A percentile compares a stretch with the other conserved stretches of the same genome.
These are phyloP conservation scores for Saccopteryx leptura DNA, from an alignment of 2,113 vertebrate genomes.

Conservation along the genomic window DNA sequence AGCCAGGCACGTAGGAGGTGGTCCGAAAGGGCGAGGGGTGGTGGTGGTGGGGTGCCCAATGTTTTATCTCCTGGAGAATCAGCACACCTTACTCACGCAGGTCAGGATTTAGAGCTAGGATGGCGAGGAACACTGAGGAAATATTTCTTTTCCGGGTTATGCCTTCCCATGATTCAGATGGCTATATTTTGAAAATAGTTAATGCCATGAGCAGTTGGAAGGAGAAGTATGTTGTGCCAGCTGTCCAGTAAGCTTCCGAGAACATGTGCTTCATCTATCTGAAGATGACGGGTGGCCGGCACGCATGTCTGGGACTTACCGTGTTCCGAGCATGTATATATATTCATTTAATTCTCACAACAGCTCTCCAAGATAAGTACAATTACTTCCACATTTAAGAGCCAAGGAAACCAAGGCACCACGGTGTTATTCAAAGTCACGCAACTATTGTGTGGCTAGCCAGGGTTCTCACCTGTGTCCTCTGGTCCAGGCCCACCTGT, in stretches of 20 bases:
- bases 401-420: neutral
- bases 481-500: neutral
- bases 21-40: accelerated
- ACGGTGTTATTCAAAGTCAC: neutral
- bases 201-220: accelerated
- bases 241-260: neutral
- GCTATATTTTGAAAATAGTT: neutral
- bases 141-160: neutral
- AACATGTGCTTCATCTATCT: neutral
- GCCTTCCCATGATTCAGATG: neutral
- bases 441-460: accelerated
- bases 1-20: accelerated
- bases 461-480: neutral
- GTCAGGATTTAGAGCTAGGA: neutral
- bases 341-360: neutral
- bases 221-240: neutral
- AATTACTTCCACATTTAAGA: neutral
- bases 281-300: neutral
- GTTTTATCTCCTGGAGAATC: accelerated
- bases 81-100: accelerated
- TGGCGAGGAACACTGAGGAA: neutral
- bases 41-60: accelerated
- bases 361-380: accelerated
- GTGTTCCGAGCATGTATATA: accelerated
- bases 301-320: accelerated